These are phyloP conservation scores for Drosophila subsilvestris DNA, from an alignment of 2,888 invertebrate species.

Conservation along the genomic window DNA sequence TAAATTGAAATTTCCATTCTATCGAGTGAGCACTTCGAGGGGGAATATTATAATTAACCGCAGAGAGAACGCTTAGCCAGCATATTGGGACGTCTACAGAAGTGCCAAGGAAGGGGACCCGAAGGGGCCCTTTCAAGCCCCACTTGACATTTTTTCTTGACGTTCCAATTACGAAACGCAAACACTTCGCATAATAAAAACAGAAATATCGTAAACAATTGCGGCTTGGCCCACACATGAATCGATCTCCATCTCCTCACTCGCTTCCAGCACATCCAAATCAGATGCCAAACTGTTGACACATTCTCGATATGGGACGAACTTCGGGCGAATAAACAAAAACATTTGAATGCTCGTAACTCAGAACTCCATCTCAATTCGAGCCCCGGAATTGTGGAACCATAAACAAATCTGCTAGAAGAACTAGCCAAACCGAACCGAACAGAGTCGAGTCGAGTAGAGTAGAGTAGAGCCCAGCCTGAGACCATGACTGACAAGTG, in stretches of 20 bases:
- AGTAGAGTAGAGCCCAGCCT: background rate
- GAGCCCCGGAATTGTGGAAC: background rate
- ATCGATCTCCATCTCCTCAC: slow-evolving; percentile 17
- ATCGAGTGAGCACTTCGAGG: slow-evolving; percentile 16
- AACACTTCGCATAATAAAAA: slow-evolving; percentile 71
- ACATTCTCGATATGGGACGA: slow-evolving; percentile 37
- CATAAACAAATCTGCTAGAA: slow-evolving; percentile 35
- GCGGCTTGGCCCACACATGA: slow-evolving; percentile 42
- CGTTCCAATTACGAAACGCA: slow-evolving; percentile 78
- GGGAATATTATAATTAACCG: slow-evolving; percentile 26
- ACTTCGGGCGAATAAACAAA: slow-evolving; percentile 62
- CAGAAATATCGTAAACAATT: slow-evolving; percentile 53
- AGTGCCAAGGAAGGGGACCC: slow-evolving; percentile 12
- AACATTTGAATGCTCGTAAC: slow-evolving; percentile 57
- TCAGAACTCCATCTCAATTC: slow-evolving; percentile 15
- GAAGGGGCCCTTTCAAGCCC: slow-evolving; percentile 52
- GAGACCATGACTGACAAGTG: slow-evolving; percentile 28
- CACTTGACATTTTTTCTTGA: slow-evolving; percentile 69
- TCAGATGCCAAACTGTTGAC: slow-evolving; percentile 40
- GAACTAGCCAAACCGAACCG: too few relatives aligned
- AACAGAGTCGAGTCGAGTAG: too few relatives aligned
- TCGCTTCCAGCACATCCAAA: slow-evolving; percentile 26
- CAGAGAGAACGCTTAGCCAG: slow-evolving; percentile 38
- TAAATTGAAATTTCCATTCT: slow-evolving; percentile 35
- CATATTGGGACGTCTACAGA: background rate